Evolutionary conservation across 1,140 invertebrate species (phyloP), one percentile per base, ranked within the genome.

Genomic region (Centruroides vittatus): DNA sequence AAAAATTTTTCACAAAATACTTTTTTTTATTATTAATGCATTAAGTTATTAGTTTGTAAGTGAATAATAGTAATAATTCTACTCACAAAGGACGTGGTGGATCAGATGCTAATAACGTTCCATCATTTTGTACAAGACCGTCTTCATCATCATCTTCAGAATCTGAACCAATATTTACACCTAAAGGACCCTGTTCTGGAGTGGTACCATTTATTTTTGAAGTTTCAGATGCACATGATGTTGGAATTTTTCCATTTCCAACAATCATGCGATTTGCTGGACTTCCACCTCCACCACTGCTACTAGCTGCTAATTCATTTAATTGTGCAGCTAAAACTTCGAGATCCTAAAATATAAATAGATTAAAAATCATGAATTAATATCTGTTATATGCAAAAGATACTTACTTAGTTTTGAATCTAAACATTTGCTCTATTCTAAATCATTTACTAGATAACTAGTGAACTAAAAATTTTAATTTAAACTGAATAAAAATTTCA

Each of bases 11-110:
- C 23, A 23, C 23, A 23, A 23, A 23, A 23, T 23, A 23, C 23
- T 23, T 23, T 23, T 23, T 23, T 23, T 23, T 23, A 23, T 23
- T 23, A 23, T 23, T 23, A 23, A 23, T 23, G 23, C 23, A 23
- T 23, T 23, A 23, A 23, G 23, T 23, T 23, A 23, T 23, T 23
- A 23, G 23, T 23, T 23, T 23, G 23, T 23, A 23, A 23, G 23
- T 23, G 23, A 41, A 41, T 41, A 41, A 41, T 41, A 41, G 8
- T 41, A 6, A 41, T 41, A 6, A 41, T 3, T 0, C 23, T 41
- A 73, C 90, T 88, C 81, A 94, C 90, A 97, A 81, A 67, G 94
- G 93, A 73, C 95, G 90, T 5, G 93, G 91, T 35, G 93, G 92
- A 78, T 98, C 93, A 69, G 91, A 95, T 48, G 93, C 93, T 6